Conservation (phyloP, 2,797 vertebrate genomes). For the Poeciliopsis paucimaculata region DNA sequence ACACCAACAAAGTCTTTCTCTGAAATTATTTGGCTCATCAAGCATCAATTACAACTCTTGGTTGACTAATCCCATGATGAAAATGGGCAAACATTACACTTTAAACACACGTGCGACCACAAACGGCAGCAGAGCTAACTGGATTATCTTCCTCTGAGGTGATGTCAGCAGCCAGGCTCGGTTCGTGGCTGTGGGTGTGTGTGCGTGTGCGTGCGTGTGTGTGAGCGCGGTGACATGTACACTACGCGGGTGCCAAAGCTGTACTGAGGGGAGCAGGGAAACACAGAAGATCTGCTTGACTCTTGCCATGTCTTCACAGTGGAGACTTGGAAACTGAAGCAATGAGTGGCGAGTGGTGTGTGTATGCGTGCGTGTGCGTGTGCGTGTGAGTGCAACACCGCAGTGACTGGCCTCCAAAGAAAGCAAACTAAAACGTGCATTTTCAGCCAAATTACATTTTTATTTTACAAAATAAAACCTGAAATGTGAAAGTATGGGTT, state of each 20-base stretch:
- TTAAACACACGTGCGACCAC: conserved; percentile 23
- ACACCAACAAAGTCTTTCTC: conserved; percentile 19
- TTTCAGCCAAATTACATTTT: neutral
- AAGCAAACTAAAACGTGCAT: conserved; percentile 52
- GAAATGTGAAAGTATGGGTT: neutral
- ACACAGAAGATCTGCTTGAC: conserved; percentile 51
- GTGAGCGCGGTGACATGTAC: conserved; percentile 13
- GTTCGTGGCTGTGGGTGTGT: neutral
- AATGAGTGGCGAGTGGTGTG: conserved; percentile 29
- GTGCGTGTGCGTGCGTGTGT: neutral
- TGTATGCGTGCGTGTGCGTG: neutral
- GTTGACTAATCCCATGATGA: conserved; percentile 43
- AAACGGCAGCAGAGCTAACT: conserved; percentile 43
- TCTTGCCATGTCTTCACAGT: conserved; percentile 52
- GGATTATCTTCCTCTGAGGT: conserved; percentile 52
- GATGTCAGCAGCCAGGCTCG: conserved; percentile 35
- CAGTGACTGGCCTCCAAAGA: conserved; percentile 43
- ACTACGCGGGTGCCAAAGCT: conserved; percentile 8
- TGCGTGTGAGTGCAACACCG: conserved; percentile 23
- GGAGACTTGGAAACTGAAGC: conserved; percentile 44
- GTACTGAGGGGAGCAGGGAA: conserved; percentile 32
- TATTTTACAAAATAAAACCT: neutral
- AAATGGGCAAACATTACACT: conserved; percentile 34
- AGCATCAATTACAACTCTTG: conserved; percentile 57
- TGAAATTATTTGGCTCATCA: conserved; percentile 42